These are phyloP conservation scores for Zoanthus sociatus DNA, from an alignment of 92 coral and sea anemone genomes.

Conservation along the genomic window DNA sequence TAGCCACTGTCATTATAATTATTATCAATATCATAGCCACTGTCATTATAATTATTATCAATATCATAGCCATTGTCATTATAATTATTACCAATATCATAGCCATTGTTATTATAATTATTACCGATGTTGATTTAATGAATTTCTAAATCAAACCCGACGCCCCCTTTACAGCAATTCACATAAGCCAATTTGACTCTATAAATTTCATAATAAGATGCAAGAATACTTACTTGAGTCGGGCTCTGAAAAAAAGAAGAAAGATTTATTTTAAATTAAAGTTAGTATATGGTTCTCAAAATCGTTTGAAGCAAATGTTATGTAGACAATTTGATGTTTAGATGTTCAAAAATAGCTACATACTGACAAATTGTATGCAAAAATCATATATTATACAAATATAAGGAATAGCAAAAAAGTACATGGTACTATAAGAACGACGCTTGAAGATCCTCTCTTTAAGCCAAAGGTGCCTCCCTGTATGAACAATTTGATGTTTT, in stretches of 20 bases:
- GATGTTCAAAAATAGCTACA: not conserved
- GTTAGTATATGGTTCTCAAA: not conserved
- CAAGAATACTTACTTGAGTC: conserved; percentile 24
- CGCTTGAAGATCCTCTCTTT: not conserved
- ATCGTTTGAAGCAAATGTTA: not conserved
- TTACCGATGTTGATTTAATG: too few relatives aligned
- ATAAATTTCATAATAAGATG: not conserved
- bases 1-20: too few relatives aligned
- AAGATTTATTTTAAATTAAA: not conserved
- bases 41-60: too few relatives aligned
- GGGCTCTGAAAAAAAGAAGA: conserved; percentile 30
- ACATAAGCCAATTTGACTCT: not conserved
- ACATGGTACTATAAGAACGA: not conserved
- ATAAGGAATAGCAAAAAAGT: too few relatives aligned
- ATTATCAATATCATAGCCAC: too few relatives aligned
- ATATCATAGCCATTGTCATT: too few relatives aligned
- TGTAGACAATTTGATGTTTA: not conserved
- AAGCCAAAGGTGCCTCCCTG: not conserved
- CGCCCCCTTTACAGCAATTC: not conserved
- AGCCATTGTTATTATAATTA: too few relatives aligned
- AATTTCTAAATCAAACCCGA: too few relatives aligned
- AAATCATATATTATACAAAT: too few relatives aligned
- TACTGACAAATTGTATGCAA: not conserved
- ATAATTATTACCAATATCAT: too few relatives aligned
- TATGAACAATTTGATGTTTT: too few relatives aligned